phyloP scores from a whole-genome alignment of 1,140 invertebrate genomes.

The Anadara kagoshimensis region DNA sequence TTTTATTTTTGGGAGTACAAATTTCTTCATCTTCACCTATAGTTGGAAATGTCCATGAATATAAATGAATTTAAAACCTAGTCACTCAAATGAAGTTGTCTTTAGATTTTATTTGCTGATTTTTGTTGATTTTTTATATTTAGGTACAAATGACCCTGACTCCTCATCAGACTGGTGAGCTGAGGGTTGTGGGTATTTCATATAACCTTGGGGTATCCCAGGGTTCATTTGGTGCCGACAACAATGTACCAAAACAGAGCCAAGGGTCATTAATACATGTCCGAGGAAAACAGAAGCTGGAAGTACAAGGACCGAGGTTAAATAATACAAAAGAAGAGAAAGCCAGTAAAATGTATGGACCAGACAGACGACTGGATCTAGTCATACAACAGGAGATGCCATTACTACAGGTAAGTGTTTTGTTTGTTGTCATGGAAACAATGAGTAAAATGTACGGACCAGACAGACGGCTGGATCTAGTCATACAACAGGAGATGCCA shows the following conservation, averaged over 20 bases:
- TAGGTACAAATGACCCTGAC: slow-evolving; percentile 67
- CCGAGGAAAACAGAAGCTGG: slow-evolving; percentile 72
- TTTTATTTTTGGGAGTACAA: no score
- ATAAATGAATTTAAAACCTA: no score
- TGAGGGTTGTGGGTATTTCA: slow-evolving; percentile 70
- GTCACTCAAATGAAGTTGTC: no score
- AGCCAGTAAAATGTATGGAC: slow-evolving; percentile 71
- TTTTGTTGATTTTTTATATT: no score
- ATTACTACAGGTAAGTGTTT: slow-evolving; percentile 59
- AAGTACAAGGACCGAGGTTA: slow-evolving; percentile 73
- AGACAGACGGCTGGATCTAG: slow-evolving; percentile 73
- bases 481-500: slow-evolving; percentile 72
- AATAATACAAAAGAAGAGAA: slow-evolving; percentile 73
- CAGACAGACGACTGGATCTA: slow-evolving; percentile 73
- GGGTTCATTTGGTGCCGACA: no score
- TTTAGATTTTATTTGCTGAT: no score
- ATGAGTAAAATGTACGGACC: slow-evolving; percentile 70
- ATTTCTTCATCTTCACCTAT: no score
- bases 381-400: slow-evolving; percentile 74
- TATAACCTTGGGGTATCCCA: slow-evolving; percentile 69
- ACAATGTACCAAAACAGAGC: slow-evolving; percentile 57
- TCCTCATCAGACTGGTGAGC: slow-evolving; percentile 69
- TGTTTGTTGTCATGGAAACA: background rate
- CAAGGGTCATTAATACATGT: no score
- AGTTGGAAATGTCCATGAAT: no score